Percentiles rank a stretch among this genome's conserved stretches.
Conservation (phyloP, 2,113 vertebrate species). For the Pomatostomus ruficeps region DNA sequence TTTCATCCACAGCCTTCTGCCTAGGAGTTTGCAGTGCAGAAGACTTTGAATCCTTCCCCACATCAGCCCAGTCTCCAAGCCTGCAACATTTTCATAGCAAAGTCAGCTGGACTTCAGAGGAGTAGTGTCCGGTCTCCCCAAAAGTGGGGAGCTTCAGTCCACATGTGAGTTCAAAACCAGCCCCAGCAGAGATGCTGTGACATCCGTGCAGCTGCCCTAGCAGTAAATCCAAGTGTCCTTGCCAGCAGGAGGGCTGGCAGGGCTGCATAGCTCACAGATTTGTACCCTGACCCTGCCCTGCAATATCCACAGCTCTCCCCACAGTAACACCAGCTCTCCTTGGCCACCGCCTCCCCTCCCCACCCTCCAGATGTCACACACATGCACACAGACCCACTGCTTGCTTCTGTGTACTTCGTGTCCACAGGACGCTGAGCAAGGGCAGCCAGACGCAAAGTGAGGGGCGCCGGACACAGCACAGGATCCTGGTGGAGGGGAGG, state of each 20-base stretch:
- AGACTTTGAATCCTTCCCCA: not conserved
- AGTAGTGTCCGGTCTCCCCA: not conserved
- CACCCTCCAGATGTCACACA: not conserved
- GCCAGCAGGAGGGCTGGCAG: not conserved
- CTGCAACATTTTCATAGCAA: not conserved
- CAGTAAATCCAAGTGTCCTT: not conserved
- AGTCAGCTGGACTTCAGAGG: not conserved
- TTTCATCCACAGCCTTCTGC: not conserved
- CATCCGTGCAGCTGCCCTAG: not conserved
- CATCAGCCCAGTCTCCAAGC: not conserved
- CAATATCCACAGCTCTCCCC: not conserved
- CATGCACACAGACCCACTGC: not conserved
- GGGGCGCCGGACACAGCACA: accelerated
- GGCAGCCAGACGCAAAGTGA: not conserved
- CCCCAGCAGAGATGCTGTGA: not conserved
- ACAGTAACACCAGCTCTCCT: not conserved
- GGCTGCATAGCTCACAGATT: not conserved
- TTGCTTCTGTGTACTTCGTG: not conserved
- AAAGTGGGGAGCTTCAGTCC: not conserved
- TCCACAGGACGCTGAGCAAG: not conserved
- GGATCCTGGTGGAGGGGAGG: not conserved
- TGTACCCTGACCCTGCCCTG: not conserved
- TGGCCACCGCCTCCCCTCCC: accelerated
- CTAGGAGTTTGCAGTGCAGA: not conserved
- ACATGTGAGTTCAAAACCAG: not conserved